Percentiles rank a stretch among this genome's conserved stretches.
phyloP scores from a whole-genome alignment of 2,888 invertebrate species.

The Pogonocherus hispidulus region DNA sequence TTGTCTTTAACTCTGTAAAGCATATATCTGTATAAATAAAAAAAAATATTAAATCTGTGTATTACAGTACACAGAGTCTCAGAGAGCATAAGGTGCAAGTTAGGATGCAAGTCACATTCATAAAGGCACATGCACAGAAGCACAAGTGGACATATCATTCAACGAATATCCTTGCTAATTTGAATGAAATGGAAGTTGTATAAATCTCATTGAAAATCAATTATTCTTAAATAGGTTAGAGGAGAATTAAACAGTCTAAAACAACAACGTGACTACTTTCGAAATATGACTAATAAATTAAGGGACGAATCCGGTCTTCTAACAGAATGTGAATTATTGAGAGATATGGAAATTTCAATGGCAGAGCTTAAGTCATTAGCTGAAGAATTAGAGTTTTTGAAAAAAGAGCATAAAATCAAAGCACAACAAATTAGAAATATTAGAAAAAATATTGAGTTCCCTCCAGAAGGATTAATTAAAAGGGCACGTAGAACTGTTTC shows the following conservation, averaged over 20 bases:
- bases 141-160: too few relatives aligned
- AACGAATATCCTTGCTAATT: too few relatives aligned
- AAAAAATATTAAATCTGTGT: too few relatives aligned
- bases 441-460: slow-evolving; percentile 37
- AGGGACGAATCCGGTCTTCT: slow-evolving; percentile 70
- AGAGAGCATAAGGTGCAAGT: too few relatives aligned
- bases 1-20: too few relatives aligned
- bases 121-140: too few relatives aligned
- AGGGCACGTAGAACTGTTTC: slow-evolving; percentile 19
- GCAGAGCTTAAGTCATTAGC: slow-evolving; percentile 60
- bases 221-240: slow-evolving; percentile 49
- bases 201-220: too few relatives aligned
- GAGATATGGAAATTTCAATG: slow-evolving; percentile 69
- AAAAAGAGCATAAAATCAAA: slow-evolving; percentile 47
- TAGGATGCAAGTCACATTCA: too few relatives aligned
- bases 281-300: slow-evolving; percentile 66
- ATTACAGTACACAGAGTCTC: too few relatives aligned
- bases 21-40: too few relatives aligned
- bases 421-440: slow-evolving; percentile 46
- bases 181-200: too few relatives aligned
- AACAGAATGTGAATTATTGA: slow-evolving; percentile 68
- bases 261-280: slow-evolving; percentile 66
- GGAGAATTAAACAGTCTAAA: slow-evolving; percentile 65
- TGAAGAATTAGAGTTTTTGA: slow-evolving; percentile 47
- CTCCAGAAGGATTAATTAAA: slow-evolving; percentile 18